Conservation (phyloP, 2,888 invertebrate species). For the Arctia plantaginis region DNA sequence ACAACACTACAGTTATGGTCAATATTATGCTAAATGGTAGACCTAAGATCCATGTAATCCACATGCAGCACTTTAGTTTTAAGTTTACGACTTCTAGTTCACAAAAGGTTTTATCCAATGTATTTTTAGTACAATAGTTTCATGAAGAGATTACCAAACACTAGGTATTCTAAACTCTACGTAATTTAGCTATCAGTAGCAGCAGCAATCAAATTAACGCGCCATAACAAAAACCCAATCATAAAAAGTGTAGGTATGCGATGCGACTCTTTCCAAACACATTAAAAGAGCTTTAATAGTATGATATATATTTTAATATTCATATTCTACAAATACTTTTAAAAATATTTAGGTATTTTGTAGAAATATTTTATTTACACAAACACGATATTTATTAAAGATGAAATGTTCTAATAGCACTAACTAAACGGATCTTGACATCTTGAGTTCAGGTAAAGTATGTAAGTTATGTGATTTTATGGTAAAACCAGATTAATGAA, state of each 20-base stretch:
- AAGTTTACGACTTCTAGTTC: neutral
- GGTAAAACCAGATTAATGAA: neutral
- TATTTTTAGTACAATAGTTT: too few relatives aligned
- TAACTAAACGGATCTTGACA: conserved; percentile 39
- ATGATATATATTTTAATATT: too few relatives aligned
- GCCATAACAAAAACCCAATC: neutral
- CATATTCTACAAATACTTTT: too few relatives aligned
- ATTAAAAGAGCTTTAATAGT: neutral
- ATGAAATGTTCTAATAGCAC: conserved; percentile 2
- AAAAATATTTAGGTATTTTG: neutral
- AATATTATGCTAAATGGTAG: neutral
- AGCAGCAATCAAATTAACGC: neutral
- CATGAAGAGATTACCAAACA: too few relatives aligned
- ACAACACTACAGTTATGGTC: neutral
- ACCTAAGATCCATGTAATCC: neutral
- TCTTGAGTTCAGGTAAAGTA: neutral
- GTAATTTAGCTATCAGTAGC: too few relatives aligned
- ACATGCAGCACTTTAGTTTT: too few relatives aligned
- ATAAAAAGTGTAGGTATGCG: neutral
- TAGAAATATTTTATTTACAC: neutral
- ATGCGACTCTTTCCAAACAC: neutral
- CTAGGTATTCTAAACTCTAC: too few relatives aligned
- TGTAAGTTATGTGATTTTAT: neutral
- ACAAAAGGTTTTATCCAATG: too few relatives aligned
- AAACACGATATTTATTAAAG: neutral